Evolutionary conservation across 2,888 invertebrate genomes (phyloP).

Genomic region (Drosophila neoperkinsi): DNA sequence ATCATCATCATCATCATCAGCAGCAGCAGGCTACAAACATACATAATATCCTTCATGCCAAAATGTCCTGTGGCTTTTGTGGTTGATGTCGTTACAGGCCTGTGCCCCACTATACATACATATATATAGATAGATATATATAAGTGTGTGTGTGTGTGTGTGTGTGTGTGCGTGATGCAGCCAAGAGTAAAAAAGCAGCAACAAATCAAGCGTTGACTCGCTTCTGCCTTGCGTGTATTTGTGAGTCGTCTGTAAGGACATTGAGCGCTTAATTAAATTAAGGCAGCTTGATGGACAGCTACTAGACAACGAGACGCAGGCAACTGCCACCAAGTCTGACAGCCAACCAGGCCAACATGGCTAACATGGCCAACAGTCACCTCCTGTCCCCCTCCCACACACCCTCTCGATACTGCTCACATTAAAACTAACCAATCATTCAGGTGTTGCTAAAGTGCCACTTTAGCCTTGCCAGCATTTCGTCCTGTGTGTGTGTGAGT

Average conservation of each 20-base stretch:
- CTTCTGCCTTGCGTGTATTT: conserved; percentile 30
- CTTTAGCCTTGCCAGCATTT: conserved; percentile 35
- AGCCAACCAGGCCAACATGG: conserved; percentile 4
- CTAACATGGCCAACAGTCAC: neutral
- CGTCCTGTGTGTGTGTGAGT: neutral
- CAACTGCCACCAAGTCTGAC: conserved; percentile 31
- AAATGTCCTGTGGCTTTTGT: conserved; percentile 78
- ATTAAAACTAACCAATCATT: conserved; percentile 49
- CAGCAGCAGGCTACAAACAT: conserved; percentile 28
- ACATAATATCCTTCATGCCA: conserved; percentile 74
- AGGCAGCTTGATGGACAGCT: conserved; percentile 78
- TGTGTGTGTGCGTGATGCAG: conserved; percentile 58
- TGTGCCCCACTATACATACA: conserved; percentile 34
- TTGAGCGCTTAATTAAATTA: conserved; percentile 81
- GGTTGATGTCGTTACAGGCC: conserved; percentile 66
- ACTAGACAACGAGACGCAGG: conserved; percentile 68
- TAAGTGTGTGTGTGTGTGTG: conserved; percentile 20
- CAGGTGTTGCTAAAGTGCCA: conserved; percentile 71
- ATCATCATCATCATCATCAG: conserved; percentile 17
- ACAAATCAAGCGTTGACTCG: conserved; percentile 74
- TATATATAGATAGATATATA: conserved; percentile 5
- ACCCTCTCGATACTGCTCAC: neutral
- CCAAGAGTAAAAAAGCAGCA: conserved; percentile 77
- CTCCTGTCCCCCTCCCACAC: neutral
- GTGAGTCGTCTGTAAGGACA: conserved; percentile 66